Conservation (phyloP, 2,113 vertebrate genomes). For the Lethenteron camtschaticum region DNA sequence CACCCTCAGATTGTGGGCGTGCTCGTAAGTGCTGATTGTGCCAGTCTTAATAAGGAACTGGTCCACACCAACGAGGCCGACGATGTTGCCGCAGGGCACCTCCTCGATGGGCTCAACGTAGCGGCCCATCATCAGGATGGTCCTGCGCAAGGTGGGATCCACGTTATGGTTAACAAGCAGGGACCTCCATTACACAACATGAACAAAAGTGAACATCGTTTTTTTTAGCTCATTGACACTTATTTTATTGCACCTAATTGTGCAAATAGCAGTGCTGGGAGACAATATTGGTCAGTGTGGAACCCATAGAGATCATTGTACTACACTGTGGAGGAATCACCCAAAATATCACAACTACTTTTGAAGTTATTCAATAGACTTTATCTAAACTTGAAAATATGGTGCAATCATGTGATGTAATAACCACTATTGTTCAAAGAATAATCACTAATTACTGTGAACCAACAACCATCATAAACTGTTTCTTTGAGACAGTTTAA, state of each 20-base stretch:
- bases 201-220: no score
- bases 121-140: constrained; percentile 91
- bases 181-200: no score
- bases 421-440: not conserved
- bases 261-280: no score
- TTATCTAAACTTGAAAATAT: not conserved
- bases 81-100: constrained; percentile 84
- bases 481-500: no score
- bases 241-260: no score
- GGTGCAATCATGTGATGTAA: not conserved
- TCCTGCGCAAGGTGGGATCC: constrained; percentile 24
- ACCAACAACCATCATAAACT: no score
- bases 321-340: not conserved
- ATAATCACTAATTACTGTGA: no score
- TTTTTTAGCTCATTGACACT: no score
- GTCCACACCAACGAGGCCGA: constrained; percentile 75
- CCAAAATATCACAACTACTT: not conserved
- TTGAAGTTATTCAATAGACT: not conserved
- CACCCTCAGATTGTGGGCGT: constrained; percentile 71
- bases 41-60: constrained; percentile 82
- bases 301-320: no score
- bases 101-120: constrained; percentile 79
- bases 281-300: no score
- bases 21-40: constrained; percentile 75
- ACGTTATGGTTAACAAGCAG: no score